Percentiles rank a stretch among this genome's conserved stretches.
phyloP scores from a whole-genome alignment of 2,113 vertebrate genomes.

The Xiphophorus couchianus region DNA sequence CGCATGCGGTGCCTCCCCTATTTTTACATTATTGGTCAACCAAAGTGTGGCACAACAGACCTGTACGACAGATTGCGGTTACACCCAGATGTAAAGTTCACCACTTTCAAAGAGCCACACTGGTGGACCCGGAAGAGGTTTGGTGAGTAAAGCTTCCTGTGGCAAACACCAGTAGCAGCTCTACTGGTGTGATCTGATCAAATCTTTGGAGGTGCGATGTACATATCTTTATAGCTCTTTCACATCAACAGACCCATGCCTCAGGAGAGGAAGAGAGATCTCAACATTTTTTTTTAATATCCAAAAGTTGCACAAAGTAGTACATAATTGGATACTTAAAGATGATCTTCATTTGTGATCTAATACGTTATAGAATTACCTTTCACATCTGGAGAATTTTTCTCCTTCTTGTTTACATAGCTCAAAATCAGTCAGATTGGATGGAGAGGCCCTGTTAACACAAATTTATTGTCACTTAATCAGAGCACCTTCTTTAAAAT shows the following conservation, averaged over 20 bases:
- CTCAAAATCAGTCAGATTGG: too few relatives aligned
- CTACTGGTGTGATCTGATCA: slow-evolving; percentile 31
- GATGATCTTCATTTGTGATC: too few relatives aligned
- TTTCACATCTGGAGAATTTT: too few relatives aligned
- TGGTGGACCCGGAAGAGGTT: slow-evolving; percentile 98
- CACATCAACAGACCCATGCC: slow-evolving; percentile 10
- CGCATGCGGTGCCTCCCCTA: slow-evolving; percentile 92
- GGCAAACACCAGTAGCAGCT: background rate
- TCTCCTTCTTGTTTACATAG: too few relatives aligned
- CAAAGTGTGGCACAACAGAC: slow-evolving; percentile 96
- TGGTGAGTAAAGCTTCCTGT: slow-evolving; percentile 81
- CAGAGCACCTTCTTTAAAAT: too few relatives aligned
- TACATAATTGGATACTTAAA: too few relatives aligned
- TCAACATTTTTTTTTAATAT: too few relatives aligned
- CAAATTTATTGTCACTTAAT: too few relatives aligned
- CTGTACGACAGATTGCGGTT: slow-evolving; percentile 91
- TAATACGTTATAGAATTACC: too few relatives aligned
- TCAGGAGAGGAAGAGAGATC: background rate
- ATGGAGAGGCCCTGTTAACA: too few relatives aligned
- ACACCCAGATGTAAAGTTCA: slow-evolving; percentile 92
- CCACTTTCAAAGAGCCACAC: slow-evolving; percentile 94
- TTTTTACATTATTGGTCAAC: slow-evolving; percentile 98
- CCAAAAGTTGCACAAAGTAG: too few relatives aligned
- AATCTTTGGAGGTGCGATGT: slow-evolving; percentile 27
- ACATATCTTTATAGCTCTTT: slow-evolving; percentile 7